phyloP scores from a whole-genome alignment of 2,888 invertebrate species.

The Lathronympha strigana region DNA sequence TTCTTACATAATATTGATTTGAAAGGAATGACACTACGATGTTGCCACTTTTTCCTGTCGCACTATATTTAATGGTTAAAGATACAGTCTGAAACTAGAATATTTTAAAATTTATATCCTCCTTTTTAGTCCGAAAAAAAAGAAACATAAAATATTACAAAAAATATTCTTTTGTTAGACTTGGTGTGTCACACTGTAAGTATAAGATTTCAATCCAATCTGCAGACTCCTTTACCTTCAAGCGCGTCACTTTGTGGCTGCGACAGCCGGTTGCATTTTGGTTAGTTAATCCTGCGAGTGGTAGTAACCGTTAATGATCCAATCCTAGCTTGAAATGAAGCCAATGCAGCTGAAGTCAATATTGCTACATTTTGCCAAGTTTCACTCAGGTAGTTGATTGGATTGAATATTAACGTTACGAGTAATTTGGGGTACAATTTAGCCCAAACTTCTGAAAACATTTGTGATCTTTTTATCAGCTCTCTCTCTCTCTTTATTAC shows the following conservation, averaged over 20 bases:
- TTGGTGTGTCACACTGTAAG: no score
- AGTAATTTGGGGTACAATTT: neutral
- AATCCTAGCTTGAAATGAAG: neutral
- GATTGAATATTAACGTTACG: neutral
- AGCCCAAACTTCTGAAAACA: neutral
- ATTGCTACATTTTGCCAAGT: constrained; percentile 6
- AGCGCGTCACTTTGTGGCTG: constrained; percentile 17
- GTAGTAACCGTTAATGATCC: constrained; percentile 21
- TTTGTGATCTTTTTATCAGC: no score
- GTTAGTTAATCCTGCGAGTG: constrained; percentile 15
- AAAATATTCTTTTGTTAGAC: no score
- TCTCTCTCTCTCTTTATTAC: neutral
- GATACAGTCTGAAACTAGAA: no score
- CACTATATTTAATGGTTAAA: no score
- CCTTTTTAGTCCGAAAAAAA: no score
- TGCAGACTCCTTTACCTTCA: neutral
- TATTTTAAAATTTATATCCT: no score
- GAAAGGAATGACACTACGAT: no score
- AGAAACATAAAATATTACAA: neutral
- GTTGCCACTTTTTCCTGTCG: no score
- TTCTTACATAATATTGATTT: no score
- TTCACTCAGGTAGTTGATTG: neutral
- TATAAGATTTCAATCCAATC: neutral
- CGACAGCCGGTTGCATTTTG: constrained; percentile 18
- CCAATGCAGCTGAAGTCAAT: neutral